Evolutionary conservation across 2,888 invertebrate species (phyloP).

Genomic region (Drosophila kanekoi): DNA sequence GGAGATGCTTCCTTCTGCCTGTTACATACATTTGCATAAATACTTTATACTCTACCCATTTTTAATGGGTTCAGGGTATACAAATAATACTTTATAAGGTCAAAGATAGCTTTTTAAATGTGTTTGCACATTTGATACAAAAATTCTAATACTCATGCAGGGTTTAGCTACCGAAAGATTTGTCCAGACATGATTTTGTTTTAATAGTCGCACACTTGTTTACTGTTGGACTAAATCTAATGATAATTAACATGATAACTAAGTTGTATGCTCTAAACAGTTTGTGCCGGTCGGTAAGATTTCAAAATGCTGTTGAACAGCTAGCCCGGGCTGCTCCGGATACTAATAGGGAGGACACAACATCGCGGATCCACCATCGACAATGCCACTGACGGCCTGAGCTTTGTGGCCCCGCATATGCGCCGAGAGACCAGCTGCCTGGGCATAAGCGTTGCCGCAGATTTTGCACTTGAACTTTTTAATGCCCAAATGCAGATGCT

Average conservation of each 20-base stretch:
- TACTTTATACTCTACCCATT: too few relatives aligned
- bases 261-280: not conserved
- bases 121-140: not conserved
- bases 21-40: too few relatives aligned
- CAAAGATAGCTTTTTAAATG: not conserved
- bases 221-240: not conserved
- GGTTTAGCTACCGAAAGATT: too few relatives aligned
- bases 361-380: not conserved
- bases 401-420: conserved; percentile 80
- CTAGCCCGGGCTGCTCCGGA: not conserved
- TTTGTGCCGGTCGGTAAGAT: too few relatives aligned
- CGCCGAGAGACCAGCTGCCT: conserved; percentile 82
- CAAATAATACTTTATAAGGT: not conserved
- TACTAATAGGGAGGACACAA: conserved; percentile 9
- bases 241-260: not conserved
- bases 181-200: too few relatives aligned
- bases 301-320: conserved; percentile 1
- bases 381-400: conserved; percentile 37
- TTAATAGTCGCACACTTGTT: too few relatives aligned
- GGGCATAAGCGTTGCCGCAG: conserved; percentile 80
- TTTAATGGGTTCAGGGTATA: too few relatives aligned
- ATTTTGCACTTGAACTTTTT: conserved; percentile 82
- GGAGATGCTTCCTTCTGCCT: too few relatives aligned
- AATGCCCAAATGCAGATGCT: conserved; percentile 74
- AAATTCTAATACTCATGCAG: too few relatives aligned